Conservation (phyloP, 2,888 invertebrate genomes). For the Cosmia pyralina region DNA sequence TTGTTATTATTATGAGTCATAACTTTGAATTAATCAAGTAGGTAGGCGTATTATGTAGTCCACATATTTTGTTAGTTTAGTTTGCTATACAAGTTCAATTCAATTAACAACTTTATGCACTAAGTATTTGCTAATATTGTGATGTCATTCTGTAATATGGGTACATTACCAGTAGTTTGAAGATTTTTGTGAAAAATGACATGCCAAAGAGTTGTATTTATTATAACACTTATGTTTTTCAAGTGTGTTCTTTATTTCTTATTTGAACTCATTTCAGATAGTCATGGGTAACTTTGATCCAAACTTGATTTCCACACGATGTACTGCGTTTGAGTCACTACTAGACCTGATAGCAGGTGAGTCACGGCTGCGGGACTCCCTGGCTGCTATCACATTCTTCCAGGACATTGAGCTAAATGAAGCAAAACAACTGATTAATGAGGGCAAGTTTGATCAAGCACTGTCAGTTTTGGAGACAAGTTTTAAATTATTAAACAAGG, state of each 20-base stretch:
- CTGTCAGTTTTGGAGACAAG: conserved; percentile 92
- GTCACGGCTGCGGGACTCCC: conserved; percentile 90
- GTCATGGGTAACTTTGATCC: conserved; percentile 93
- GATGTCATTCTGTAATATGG: conserved; percentile 21
- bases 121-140: conserved; percentile 1
- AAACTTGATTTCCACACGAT: conserved; percentile 91
- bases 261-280: conserved; percentile 81
- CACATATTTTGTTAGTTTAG: background rate
- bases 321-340: conserved; percentile 91
- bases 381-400: conserved; percentile 91
- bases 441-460: conserved; percentile 91
- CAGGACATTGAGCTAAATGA: conserved; percentile 91
- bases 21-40: conserved; percentile 12
- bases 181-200: background rate
- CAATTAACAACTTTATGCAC: conserved; percentile 15
- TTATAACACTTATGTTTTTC: background rate
- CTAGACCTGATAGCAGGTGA: conserved; percentile 90
- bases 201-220: background rate
- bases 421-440: conserved; percentile 90
- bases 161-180: conserved; percentile 1
- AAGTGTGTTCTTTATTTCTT: background rate
- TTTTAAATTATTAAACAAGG: conserved; percentile 91
- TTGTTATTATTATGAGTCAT: conserved; percentile 56
- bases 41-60: conserved; percentile 46
- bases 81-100: background rate